Evolutionary conservation across 1,140 invertebrate species (phyloP).

Genomic region (Leptinotarsa texana): DNA sequence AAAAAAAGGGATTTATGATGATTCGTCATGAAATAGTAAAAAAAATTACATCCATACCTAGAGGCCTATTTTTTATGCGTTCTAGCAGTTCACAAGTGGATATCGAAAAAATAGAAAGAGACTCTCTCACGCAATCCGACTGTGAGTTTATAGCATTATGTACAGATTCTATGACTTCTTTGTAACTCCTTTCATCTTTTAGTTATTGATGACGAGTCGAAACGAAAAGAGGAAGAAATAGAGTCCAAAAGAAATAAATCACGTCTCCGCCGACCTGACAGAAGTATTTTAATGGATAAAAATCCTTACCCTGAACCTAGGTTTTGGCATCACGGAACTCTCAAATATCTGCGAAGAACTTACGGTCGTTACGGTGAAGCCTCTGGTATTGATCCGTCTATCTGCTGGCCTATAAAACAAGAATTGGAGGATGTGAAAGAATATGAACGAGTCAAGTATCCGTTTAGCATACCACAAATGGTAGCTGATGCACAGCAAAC

Average conservation of each 20-base stretch:
- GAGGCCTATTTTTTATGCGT: background rate
- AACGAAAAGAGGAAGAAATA: constrained; percentile 51
- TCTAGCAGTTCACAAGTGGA: constrained; percentile 29
- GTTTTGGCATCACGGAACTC: constrained; percentile 59
- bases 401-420: constrained; percentile 63
- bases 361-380: constrained; percentile 64
- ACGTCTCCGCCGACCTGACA: constrained; percentile 57
- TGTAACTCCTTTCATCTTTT: constrained; percentile 2
- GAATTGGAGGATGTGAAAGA: constrained; percentile 63
- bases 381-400: constrained; percentile 57
- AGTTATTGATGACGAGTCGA: constrained; percentile 49
- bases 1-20: background rate
- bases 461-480: constrained; percentile 65
- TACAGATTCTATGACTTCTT: constrained; percentile 5
- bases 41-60: background rate
- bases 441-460: constrained; percentile 65
- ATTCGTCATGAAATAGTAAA: constrained; percentile 1
- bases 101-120: constrained; percentile 47
- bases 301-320: constrained; percentile 58
- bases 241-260: constrained; percentile 64
- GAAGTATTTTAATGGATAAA: constrained; percentile 60
- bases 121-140: constrained; percentile 19
- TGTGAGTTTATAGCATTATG: constrained; percentile 9
- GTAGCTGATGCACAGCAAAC: constrained; percentile 58
- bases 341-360: constrained; percentile 63